A percentile compares a stretch with the other conserved stretches of the same genome.
phyloP scores from a whole-genome alignment of 2,888 invertebrate genomes.

The Yponomeuta plumbellus region DNA sequence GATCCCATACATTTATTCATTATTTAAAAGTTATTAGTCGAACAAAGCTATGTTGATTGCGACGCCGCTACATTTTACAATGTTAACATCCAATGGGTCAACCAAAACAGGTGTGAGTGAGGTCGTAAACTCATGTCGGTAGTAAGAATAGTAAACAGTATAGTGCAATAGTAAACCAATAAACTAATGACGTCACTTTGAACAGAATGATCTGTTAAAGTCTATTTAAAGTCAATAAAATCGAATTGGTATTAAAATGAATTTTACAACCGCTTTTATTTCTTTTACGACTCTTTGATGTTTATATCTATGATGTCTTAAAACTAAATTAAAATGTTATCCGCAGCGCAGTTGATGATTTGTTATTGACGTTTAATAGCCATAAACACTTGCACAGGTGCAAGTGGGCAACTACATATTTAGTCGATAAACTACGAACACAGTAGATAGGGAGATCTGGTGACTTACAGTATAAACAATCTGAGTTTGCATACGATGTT shows the following conservation, averaged over 20 bases:
- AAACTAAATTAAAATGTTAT: conserved; percentile 15
- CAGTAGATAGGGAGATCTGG: too few species aligned
- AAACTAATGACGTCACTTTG: neutral
- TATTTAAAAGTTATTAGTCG: too few species aligned
- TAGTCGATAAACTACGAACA: neutral
- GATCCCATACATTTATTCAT: too few species aligned
- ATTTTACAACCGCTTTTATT: conserved; percentile 17
- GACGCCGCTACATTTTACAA: neutral
- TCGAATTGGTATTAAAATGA: conserved; percentile 16
- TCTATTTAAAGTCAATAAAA: conserved; percentile 17
- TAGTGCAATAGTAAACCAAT: neutral
- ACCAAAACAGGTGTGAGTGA: neutral
- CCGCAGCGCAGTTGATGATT: conserved; percentile 7
- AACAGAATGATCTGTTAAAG: conserved; percentile 16
- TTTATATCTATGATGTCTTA: conserved; percentile 16
- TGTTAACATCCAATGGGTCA: neutral
- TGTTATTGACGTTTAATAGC: conserved; percentile 21
- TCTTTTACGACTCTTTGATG: conserved; percentile 18
- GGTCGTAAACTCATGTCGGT: neutral
- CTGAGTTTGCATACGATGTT: too few species aligned
- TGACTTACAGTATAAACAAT: too few species aligned
- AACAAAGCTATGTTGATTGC: too few species aligned
- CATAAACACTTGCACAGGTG: conserved; percentile 16
- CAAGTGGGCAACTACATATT: conserved; percentile 17
- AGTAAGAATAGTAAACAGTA: neutral